Percentiles rank a stretch among this genome's conserved stretches.
phyloP scores from a whole-genome alignment of 2,797 vertebrate genomes.

The Alcedo atthis region DNA sequence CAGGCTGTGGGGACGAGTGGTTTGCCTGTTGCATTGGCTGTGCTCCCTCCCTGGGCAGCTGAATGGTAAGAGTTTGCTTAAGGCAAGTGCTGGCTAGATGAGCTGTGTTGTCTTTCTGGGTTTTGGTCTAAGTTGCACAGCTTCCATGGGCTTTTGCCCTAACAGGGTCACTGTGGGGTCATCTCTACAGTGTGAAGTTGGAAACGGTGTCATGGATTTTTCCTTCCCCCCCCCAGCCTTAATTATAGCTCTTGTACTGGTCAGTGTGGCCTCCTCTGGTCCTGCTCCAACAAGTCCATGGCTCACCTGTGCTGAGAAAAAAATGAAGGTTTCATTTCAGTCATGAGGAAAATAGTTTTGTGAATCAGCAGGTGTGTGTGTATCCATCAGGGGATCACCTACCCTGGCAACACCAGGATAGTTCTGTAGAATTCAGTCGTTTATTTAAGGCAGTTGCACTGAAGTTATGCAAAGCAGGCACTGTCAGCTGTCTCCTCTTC shows the following conservation, averaged over 20 bases:
- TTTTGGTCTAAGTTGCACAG: not conserved
- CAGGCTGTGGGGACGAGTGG: not conserved
- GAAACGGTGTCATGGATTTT: not conserved
- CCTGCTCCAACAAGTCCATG: not conserved
- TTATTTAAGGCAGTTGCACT: not conserved
- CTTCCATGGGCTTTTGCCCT: not conserved
- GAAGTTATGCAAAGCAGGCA: not conserved
- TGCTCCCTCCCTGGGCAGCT: fast-evolving
- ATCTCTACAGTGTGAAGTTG: not conserved
- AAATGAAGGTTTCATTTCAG: not conserved
- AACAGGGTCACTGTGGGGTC: not conserved
- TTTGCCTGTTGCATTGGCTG: not conserved
- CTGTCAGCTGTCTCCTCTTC: fast-evolving
- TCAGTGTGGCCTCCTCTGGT: not conserved
- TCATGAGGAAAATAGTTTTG: not conserved
- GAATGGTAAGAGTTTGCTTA: not conserved
- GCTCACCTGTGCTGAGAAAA: not conserved
- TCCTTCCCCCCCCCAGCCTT: not conserved
- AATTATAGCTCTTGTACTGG: not conserved
- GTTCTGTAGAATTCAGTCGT: not conserved
- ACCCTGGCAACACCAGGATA: fast-evolving
- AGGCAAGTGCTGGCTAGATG: not conserved
- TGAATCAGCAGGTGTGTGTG: not conserved
- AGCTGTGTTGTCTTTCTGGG: not conserved
- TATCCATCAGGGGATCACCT: fast-evolving